Evolutionary conservation across 1,140 invertebrate species (phyloP).

Genomic region (Lysiphlebus fabarum): DNA sequence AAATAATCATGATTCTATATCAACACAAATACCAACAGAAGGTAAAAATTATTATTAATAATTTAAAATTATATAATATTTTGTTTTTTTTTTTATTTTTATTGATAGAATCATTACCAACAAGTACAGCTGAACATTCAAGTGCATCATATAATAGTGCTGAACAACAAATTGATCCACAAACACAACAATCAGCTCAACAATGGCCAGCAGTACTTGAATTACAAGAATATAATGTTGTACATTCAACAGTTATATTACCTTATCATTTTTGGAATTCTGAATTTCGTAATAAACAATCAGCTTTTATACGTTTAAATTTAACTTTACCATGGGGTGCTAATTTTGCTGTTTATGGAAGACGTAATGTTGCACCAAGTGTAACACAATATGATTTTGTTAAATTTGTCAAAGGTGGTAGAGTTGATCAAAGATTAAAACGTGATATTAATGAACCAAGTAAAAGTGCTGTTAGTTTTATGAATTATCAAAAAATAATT

Average conservation of each 20-base stretch:
- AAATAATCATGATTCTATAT: slow-evolving; percentile 68
- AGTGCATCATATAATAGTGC: slow-evolving; percentile 53
- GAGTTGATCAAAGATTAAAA: slow-evolving; percentile 71
- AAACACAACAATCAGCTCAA: slow-evolving; percentile 65
- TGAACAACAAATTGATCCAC: slow-evolving; percentile 59
- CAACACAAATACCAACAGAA: slow-evolving; percentile 71
- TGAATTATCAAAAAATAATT: slow-evolving; percentile 46
- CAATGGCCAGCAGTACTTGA: slow-evolving; percentile 79
- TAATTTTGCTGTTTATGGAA: slow-evolving; percentile 89
- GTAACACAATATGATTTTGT: slow-evolving; percentile 95
- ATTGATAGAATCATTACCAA: slow-evolving; percentile 64
- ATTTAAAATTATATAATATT: neutral
- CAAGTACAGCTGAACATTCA: slow-evolving; percentile 67
- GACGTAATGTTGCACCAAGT: slow-evolving; percentile 86
- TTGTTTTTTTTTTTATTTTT: slow-evolving; percentile 9
- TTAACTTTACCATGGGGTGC: slow-evolving; percentile 85
- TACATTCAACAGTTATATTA: slow-evolving; percentile 77
- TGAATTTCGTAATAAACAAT: slow-evolving; percentile 83
- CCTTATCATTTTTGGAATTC: slow-evolving; percentile 89
- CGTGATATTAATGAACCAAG: slow-evolving; percentile 42
- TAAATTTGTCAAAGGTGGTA: slow-evolving; percentile 82
- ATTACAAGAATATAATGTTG: slow-evolving; percentile 74
- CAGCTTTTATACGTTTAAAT: slow-evolving; percentile 84
- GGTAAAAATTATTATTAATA: slow-evolving; percentile 53
- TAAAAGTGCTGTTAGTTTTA: slow-evolving; percentile 44